Base-by-base conservation (phyloP, 2,797 vertebrate species). In the Cottoperca gobio region DNA sequence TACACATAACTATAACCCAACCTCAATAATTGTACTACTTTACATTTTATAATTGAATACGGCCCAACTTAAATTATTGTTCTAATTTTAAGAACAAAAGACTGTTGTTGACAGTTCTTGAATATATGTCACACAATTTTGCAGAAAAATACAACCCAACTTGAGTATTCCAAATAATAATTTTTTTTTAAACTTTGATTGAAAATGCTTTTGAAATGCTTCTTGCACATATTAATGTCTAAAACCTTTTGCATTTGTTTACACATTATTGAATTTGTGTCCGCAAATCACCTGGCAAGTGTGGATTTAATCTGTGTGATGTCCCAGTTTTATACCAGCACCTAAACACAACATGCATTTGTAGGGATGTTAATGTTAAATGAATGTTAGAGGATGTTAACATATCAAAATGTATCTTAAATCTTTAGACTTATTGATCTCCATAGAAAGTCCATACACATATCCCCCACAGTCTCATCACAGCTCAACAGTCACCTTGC, bases 401-500 rank as follows among this genome's bases (percentile, higher is more conserved):
- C 54, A 46, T 33, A 7, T 61, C 6, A n/a, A 14, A 10, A 35
- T 23, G 19, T n/a, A n/a, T 39, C 9, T 26, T 19, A 26, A 8
- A 16, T 46, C 39, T 7, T 19, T 26, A 26, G 6, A 19, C 26
- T 5, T n/a, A 6, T 43, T 35, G 33, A 1, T 69, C 28, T 53
- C 14, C 7, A 17, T 4, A 54, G 16, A 61, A 10, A 19, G 19
- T 12, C 16, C 6, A 16, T 21, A 16, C 39, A 33, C 26, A 55
- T 42, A n/a, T 14, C 43, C 12, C 5, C 19, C n/a, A 28, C 24
- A 10, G 19, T 23, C n/a, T 53, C 46, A 3, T n/a, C 2, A 2
- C 31, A 53, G 67, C 57, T 40, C 42, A 40, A 3, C 52, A 61
- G 65, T 67, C 52, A 59, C 53, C 66, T 74, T 61, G 79, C 35